phyloP scores from a whole-genome alignment of 2,113 vertebrate species.

The human (Homo sapiens) region DNA sequence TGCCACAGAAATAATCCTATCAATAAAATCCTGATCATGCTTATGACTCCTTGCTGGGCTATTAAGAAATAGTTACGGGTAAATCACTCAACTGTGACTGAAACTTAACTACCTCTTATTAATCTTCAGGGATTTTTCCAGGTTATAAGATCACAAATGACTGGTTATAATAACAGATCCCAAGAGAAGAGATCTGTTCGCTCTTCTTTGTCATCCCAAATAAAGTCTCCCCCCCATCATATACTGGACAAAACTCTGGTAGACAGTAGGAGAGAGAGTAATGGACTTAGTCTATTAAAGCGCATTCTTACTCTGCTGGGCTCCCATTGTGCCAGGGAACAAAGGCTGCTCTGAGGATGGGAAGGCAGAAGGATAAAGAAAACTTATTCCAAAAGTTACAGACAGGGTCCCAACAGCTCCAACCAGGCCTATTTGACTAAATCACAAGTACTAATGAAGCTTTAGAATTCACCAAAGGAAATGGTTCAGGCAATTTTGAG shows the following conservation, averaged over 20 bases:
- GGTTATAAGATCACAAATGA: conserved; percentile 6
- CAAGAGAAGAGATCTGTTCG: neutral
- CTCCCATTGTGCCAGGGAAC: neutral
- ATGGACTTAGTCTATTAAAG: neutral
- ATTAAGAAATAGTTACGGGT: neutral
- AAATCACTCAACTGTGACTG: conserved; percentile 22
- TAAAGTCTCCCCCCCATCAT: neutral
- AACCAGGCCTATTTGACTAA: neutral
- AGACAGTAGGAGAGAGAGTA: neutral
- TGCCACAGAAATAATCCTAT: conserved; percentile 44
- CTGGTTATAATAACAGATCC: neutral
- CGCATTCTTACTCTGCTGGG: neutral
- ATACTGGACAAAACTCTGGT: neutral
- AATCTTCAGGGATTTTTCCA: neutral
- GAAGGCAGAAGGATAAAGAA: neutral
- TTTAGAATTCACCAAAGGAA: neutral
- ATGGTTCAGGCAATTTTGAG: neutral
- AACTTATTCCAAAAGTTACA: neutral
- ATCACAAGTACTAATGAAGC: neutral
- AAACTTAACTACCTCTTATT: conserved; percentile 12
- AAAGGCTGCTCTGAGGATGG: neutral
- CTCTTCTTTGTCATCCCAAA: neutral
- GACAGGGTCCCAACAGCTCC: neutral
- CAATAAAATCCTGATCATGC: neutral
- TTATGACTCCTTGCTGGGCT: conserved; percentile 41